Evolutionary conservation across 2,797 vertebrate species (phyloP).

Genomic region (Crocidura indochinensis): DNA sequence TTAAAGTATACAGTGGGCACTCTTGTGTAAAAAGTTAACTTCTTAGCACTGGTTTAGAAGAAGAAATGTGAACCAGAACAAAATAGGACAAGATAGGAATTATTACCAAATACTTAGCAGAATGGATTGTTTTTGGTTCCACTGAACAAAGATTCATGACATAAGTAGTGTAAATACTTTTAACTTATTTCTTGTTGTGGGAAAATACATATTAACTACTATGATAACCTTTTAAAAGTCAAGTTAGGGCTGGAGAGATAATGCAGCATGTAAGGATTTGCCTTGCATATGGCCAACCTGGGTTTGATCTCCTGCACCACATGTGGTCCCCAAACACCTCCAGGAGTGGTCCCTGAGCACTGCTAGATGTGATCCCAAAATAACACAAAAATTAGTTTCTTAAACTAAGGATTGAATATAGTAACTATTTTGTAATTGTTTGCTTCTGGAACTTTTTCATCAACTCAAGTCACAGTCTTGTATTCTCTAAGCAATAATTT

Average conservation of each 20-base stretch:
- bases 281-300: too few species aligned
- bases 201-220: too few species aligned
- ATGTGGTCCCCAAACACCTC: too few species aligned
- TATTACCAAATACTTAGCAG: neutral
- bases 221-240: too few species aligned
- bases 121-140: slow-evolving; percentile 2
- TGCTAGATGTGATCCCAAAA: too few species aligned
- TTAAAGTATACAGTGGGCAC: neutral
- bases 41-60: slow-evolving; percentile 45
- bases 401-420: neutral
- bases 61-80: slow-evolving; percentile 14
- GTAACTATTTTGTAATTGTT: neutral
- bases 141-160: neutral
- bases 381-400: neutral
- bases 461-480: neutral
- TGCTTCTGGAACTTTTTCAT: slow-evolving; percentile 3
- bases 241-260: too few species aligned
- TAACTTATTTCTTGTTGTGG: too few species aligned
- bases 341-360: too few species aligned
- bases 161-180: too few species aligned
- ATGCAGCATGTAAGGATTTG: too few species aligned
- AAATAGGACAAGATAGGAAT: too few species aligned
- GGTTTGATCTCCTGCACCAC: too few species aligned
- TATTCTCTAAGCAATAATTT: neutral
- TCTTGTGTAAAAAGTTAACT: slow-evolving; percentile 5